Base-by-base conservation (phyloP, 2,113 vertebrate genomes). In the Acrocephalus kingi region DNA sequence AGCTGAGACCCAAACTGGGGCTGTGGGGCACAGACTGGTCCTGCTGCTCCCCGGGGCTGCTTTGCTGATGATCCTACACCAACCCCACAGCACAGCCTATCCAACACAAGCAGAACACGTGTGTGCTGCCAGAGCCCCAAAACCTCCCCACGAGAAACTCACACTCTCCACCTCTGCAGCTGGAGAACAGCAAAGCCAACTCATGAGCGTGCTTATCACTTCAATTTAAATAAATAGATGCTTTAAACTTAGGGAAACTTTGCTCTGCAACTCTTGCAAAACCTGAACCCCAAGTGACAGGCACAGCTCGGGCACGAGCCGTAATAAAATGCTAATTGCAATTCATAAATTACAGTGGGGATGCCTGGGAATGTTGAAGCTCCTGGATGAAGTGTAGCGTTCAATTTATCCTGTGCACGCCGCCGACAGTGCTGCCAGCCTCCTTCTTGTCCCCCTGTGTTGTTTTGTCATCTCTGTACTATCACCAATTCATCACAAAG, bases 401-500 rank as follows among this genome's bases (percentile, higher is more conserved):
- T 90, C 96, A 92, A 96, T 95, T 94, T 96, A 84, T 84, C 87
- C 92, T 61, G 37, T 8, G 78, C 87, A 1, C 0, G 61, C 20
- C 74, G 95, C 68, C 87, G 73, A 85, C 93, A 91, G 86, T 24
- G 88, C 93, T 96, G 95, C 96, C 95, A 95, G 90, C 94, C 95
- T 92, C 92, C 85, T 35, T 4, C 86, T 84, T 92, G 95, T 96
- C 93, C 92, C 90, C 82, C 87, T 88, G 84, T 94, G 95, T 96
- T 92, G 92, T 96, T 97, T 97, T 97, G 95, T 96, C 97, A 96
- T 95, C 96, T 96, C 96, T 77, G 89, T 14, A 93, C 95, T 84
- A 76, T 96, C 95, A 91, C 94, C 94, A 97, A 97, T 97, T 96
- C 95, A 97, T 97, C 95, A 97, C 94, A 94, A 95, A 95, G 90